These are phyloP conservation scores for Aleiodes testaceus DNA, from an alignment of 2,888 invertebrate species.

Conservation along the genomic window DNA sequence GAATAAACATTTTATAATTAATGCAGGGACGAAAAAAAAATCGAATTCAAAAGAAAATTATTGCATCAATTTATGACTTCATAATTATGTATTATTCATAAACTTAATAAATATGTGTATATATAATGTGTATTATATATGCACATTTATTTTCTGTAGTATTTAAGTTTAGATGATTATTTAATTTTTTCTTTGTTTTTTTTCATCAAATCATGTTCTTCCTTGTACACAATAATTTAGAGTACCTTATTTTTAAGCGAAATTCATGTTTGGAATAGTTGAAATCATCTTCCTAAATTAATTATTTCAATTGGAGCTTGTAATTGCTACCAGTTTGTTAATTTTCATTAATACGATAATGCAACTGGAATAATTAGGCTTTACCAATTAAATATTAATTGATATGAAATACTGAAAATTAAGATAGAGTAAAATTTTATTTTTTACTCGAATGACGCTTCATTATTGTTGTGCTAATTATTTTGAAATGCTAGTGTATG, in stretches of 20 bases:
- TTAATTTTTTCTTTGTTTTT: not conserved
- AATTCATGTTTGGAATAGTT: not conserved
- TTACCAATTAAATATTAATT: not conserved
- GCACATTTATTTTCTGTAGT: constrained; percentile 1
- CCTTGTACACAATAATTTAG: constrained; percentile 23
- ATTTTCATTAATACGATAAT: not conserved
- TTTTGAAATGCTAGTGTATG: constrained; percentile 4
- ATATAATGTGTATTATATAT: constrained; percentile 3
- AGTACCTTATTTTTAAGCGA: constrained; percentile 9
- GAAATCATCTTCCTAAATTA: constrained; percentile 12
- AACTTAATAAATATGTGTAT: not conserved
- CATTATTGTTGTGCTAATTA: not conserved
- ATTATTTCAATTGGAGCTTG: constrained; percentile 8
- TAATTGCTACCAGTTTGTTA: not conserved
- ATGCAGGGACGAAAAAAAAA: not conserved
- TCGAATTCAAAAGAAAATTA: too few relatives aligned
- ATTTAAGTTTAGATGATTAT: too few relatives aligned
- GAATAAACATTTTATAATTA: not conserved
- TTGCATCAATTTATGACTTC: too few relatives aligned
- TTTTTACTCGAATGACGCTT: constrained; percentile 20
- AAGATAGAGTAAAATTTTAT: not conserved
- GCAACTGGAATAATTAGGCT: not conserved
- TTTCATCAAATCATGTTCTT: constrained; percentile 21
- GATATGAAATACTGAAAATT: not conserved
- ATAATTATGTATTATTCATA: too few relatives aligned